Base-by-base conservation (phyloP, 2,888 invertebrate genomes). In the Tetragonisca angustula region DNA sequence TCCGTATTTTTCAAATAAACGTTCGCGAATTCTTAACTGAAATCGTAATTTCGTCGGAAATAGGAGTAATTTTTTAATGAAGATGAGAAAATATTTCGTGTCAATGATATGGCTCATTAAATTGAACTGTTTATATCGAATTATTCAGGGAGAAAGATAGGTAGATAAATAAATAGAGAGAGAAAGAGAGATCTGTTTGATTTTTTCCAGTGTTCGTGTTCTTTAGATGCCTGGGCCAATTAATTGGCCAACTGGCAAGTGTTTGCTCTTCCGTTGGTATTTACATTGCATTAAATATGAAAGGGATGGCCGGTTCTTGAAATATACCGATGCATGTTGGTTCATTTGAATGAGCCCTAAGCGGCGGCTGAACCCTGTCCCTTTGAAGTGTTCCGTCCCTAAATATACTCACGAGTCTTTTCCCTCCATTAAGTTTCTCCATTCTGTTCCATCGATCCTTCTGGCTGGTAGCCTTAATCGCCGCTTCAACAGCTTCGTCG, bases 231-330 rank as follows among this genome's bases (percentile, higher is more conserved):
- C 21, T 27, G 65, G 54, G 79, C 87, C 86, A 90, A 91, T 91
- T 91, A 90, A 83, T 84, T 80, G 79, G 77, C 72, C 73, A 78
- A 77, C 81, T 74, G 79, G 77, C 79, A 76, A 70, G 75, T 80
- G 88, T 83, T 87, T 85, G 77, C 87, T 83, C 81, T 83, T 83
- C 88, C 86, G 82, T 88, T 81, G 85, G 87, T 92, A 91, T 93
- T 93, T 92, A 90, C 92, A 89, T 92, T 92, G 83, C 92, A 92
- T 92, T 92, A 92, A 91, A 91, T 89, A 87, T 86, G 84, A 91
- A 91, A 91, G 89, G 90, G 84, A 69, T 81, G 83, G 77, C 24
- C 73, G 68, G 78, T 77, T 81, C 85, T 87, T 86, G 83, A 79
- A 85, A 87, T 81, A 73, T 77, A 69, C 67, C 76, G 61, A 72